Evolutionary conservation across 2,797 vertebrate genomes (phyloP).

Genomic region (Sebastes cheni): DNA sequence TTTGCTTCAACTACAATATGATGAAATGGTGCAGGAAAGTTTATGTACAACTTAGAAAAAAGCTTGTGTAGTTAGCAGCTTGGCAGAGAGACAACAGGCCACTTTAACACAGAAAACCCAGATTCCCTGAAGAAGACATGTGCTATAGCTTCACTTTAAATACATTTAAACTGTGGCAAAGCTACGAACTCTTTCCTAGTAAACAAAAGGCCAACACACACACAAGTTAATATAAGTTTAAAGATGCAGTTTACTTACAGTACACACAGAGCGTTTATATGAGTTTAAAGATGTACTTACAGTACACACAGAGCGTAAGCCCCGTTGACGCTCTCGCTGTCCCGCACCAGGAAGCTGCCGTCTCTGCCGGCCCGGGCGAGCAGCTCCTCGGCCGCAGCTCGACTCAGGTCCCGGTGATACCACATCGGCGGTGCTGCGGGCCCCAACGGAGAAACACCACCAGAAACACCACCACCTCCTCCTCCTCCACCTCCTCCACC

Average conservation of each 20-base stretch:
- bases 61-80: neutral
- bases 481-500: constrained; percentile 65
- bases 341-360: constrained; percentile 96
- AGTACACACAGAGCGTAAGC: constrained; percentile 92
- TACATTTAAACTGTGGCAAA: neutral
- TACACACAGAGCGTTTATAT: no score
- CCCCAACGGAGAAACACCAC: constrained; percentile 73
- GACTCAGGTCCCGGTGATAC: constrained; percentile 96
- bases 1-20: neutral
- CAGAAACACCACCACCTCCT: constrained; percentile 44
- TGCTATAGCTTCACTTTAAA: neutral
- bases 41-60: neutral
- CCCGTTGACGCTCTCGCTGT: constrained; percentile 94
- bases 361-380: constrained; percentile 92
- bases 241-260: no score
- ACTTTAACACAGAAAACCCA: neutral
- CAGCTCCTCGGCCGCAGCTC: constrained; percentile 93
- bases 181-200: neutral
- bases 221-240: neutral
- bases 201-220: neutral
- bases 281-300: no score
- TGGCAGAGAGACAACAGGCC: neutral
- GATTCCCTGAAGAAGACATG: neutral
- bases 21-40: neutral
- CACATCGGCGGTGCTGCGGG: constrained; percentile 85